These are phyloP conservation scores for Enteromius argenteus DNA, from an alignment of 2,797 vertebrate species.

Conservation along the genomic window DNA sequence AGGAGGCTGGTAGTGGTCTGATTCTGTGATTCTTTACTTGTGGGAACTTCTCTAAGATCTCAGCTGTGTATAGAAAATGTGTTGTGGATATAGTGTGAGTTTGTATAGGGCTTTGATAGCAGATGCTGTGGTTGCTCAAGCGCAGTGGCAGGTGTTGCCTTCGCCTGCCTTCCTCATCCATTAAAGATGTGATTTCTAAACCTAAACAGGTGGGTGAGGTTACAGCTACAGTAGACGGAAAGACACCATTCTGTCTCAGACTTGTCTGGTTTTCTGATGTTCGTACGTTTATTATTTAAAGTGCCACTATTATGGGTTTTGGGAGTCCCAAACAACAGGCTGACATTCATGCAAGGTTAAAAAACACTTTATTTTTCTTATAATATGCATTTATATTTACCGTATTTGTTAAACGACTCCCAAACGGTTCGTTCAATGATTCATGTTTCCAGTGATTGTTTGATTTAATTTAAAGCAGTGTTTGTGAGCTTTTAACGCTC, in stretches of 20 bases:
- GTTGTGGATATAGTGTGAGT: background rate
- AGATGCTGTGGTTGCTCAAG: slow-evolving; percentile 56
- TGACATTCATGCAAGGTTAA: too few relatives aligned
- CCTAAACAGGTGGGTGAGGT: slow-evolving; percentile 57
- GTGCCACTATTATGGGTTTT: too few relatives aligned
- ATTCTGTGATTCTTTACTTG: background rate
- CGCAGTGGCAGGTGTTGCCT: slow-evolving; percentile 59
- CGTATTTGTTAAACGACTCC: too few relatives aligned
- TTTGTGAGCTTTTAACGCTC: too few relatives aligned
- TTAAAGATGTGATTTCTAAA: slow-evolving; percentile 62
- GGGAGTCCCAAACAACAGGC: too few relatives aligned
- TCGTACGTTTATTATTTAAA: slow-evolving; percentile 34
- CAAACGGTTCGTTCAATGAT: too few relatives aligned
- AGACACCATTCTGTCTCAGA: background rate
- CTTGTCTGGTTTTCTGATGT: slow-evolving; percentile 15
- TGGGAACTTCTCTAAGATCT: background rate
- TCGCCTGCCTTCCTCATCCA: slow-evolving; percentile 56
- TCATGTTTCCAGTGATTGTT: too few relatives aligned
- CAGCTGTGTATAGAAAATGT: slow-evolving; percentile 9
- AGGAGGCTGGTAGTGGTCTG: background rate
- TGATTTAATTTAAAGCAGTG: too few relatives aligned
- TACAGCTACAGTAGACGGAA: slow-evolving; percentile 42
- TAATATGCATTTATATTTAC: too few relatives aligned
- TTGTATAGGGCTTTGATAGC: slow-evolving; percentile 28
- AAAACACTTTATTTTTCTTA: too few relatives aligned